These are phyloP conservation scores for Champsocephalus esox DNA, from an alignment of 2,797 vertebrate genomes.

Conservation along the genomic window DNA sequence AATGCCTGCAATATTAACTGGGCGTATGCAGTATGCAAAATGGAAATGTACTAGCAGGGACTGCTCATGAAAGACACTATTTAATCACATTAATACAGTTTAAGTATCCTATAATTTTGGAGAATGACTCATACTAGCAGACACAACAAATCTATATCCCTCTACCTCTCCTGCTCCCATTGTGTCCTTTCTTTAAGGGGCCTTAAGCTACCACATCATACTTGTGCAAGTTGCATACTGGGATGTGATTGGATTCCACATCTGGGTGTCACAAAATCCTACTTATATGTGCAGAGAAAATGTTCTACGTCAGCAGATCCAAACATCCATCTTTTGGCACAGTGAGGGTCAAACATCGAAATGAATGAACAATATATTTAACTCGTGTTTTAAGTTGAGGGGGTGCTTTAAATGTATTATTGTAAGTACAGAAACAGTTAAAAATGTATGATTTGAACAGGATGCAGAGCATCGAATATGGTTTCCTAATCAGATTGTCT, in stretches of 20 bases:
- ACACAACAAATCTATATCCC: not conserved
- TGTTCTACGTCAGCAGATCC: not conserved
- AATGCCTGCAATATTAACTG: not conserved
- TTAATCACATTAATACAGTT: not conserved
- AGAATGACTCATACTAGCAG: not conserved
- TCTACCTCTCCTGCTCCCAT: not conserved
- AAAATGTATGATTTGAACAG: not conserved
- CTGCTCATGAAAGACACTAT: not conserved
- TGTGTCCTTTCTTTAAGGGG: too few species aligned
- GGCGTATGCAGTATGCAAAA: not conserved
- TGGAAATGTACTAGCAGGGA: not conserved
- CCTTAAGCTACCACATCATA: not conserved
- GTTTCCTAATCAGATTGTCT: constrained; percentile 2
- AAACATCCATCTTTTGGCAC: not conserved
- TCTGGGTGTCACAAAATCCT: not conserved
- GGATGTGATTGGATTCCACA: not conserved
- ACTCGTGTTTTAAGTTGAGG: not conserved
- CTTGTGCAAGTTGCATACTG: not conserved
- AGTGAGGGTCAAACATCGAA: constrained; percentile 1
- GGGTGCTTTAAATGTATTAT: not conserved
- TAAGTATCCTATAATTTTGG: not conserved
- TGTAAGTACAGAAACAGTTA: not conserved
- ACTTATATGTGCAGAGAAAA: not conserved
- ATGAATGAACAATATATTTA: not conserved
- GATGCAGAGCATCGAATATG: not conserved